phyloP scores from a whole-genome alignment of 2,113 vertebrate genomes.

The Heterotis niloticus region DNA sequence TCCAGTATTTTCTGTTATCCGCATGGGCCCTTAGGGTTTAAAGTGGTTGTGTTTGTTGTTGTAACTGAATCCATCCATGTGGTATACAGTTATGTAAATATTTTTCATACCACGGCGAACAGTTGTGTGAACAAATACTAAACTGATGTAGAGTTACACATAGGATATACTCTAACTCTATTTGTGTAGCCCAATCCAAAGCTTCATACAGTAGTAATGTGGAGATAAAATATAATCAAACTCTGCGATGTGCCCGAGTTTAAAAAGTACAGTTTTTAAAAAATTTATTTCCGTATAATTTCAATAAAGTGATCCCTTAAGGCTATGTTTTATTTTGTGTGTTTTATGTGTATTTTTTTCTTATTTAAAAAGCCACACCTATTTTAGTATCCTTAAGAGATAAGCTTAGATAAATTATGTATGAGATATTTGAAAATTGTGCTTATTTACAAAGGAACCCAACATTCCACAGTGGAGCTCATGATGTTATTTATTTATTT shows the following conservation, averaged over 20 bases:
- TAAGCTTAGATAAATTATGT: slow-evolving; percentile 43
- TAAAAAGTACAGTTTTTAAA: neutral
- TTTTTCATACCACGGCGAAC: neutral
- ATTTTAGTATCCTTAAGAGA: slow-evolving; percentile 38
- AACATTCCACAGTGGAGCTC: neutral
- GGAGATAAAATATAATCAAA: too few relatives aligned
- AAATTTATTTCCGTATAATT: neutral
- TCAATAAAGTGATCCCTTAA: neutral
- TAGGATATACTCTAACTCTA: too few relatives aligned
- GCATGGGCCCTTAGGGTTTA: too few relatives aligned
- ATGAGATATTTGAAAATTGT: slow-evolving; percentile 23
- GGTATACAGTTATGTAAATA: neutral
- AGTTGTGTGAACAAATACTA: neutral
- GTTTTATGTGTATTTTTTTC: neutral
- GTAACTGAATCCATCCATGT: too few relatives aligned
- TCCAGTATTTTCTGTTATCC: too few relatives aligned
- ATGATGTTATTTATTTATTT: neutral
- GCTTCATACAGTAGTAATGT: too few relatives aligned
- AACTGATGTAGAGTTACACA: too few relatives aligned
- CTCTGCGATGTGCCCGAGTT: neutral
- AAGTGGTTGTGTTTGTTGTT: too few relatives aligned
- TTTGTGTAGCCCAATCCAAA: too few relatives aligned
- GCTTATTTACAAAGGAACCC: neutral
- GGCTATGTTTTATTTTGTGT: neutral
- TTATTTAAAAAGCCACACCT: slow-evolving; percentile 36